Evolutionary conservation across 2,113 vertebrate genomes (phyloP), one percentile per base, ranked within the genome.

Genomic region (Cyphomyrus discorhynchus): DNA sequence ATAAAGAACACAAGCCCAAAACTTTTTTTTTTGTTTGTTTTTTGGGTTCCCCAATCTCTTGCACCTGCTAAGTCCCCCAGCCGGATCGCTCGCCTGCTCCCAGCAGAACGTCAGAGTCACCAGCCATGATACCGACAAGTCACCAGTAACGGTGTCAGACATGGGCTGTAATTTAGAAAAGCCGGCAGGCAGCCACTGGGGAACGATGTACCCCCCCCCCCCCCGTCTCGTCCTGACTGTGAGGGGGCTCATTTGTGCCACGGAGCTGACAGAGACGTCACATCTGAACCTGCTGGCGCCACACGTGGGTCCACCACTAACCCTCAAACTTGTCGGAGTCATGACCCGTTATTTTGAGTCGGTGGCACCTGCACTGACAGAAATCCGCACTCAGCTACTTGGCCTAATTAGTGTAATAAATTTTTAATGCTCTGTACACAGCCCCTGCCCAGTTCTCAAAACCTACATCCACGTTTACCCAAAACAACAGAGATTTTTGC

Each of bases 201-300:
- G 80, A 46, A 6, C 6, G 1, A n/a, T 11, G 39, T 9, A 24
- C 46, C 82, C 46, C 19, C 45, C 45, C 5, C 42, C 10, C 27
- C 62, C n/a, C n/a, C n/a, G n/a, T 31, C 31, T 39, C 70, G 2
- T 35, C 35, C 35, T 84, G 47, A 86, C 83, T 49, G 47, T 42
- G n/a, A 31, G 83, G n/a, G 17, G 83, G 47, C 83, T 86, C 83
- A 80, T 80, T 80, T 80, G 83, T 86, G 83, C 47, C n/a, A 7
- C 83, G 47, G 47, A 13, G 62, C 17, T 86, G 45, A 85, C 82
- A 86, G 13, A 85, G 83, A 42, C 15, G 15, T 80, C 35, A 19
- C 74, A 8, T 19, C 74, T 19, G 35, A 42, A 17, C 74, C 17
- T 3, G 47, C 47, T n/a, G 6, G 83, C 5, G 21, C 74, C 11